Evolutionary conservation across 92 coral and sea anemone species (phyloP), one percentile per base, ranked within the genome.

Genomic region (Siderastrea siderea): DNA sequence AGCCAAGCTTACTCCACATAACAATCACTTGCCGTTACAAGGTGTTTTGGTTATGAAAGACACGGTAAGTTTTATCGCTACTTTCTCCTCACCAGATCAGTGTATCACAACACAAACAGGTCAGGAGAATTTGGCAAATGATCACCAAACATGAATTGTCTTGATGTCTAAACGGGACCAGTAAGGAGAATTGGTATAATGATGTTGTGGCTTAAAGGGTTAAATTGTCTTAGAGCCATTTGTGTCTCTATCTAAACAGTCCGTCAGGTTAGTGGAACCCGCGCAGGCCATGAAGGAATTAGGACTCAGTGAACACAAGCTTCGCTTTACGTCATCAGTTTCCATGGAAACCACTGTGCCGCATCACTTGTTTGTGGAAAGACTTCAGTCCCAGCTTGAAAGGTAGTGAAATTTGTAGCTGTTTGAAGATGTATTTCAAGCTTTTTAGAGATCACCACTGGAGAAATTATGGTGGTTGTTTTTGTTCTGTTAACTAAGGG

Each of bases 21-120:
- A 95, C 69, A 96, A 97, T 64, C 95, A 97, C 44, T 87, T 95
- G 50, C 99, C 98, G 2, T 80, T 97, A 5, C 94, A 94, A 94
- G 99, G 99, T 17, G 98, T 97, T 61, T 82, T 97, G 47, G 88
- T 97, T 83, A 94, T 97, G 96, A 97, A 97, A 79, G 98, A 97
- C 87, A 75, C 93, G 88, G 99, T 97, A 65, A 71, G 97, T 55
- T 79, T 61, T 50, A 13, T 50, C 14, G 49, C 44, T 19, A 3
- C 47, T 66, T 26, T 26, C 38, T 26, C 38, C 38, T 26, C 38
- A 26, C 0, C 38, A 26, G 0, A 26, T 26, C 38, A 26, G 38
- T 26, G 38, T 0, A 26, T 26, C 38, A 26, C 0, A 26, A 26
- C 38, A 26, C 38, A 26, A 26, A 26, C 38, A 26, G 38, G 38